Evolutionary conservation across 2,797 vertebrate species (phyloP).

Genomic region (Oryzias sinensis): DNA sequence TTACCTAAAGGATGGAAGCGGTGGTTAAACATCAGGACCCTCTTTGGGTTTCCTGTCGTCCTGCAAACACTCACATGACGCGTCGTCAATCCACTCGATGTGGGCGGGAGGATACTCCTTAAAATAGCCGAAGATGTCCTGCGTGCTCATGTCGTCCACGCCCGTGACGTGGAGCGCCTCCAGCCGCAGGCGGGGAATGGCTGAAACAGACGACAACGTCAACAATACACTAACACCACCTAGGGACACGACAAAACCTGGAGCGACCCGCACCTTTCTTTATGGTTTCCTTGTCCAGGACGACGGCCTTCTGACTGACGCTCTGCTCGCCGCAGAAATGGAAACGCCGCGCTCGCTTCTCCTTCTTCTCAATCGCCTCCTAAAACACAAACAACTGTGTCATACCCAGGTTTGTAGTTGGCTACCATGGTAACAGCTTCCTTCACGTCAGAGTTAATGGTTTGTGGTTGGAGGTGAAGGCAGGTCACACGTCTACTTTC

Average conservation of each 20-base stretch:
- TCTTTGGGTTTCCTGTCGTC: not conserved
- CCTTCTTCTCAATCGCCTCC: conserved; percentile 96
- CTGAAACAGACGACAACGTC: conserved; percentile 60
- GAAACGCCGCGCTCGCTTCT: conserved; percentile 92
- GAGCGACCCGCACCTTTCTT: conserved; percentile 83
- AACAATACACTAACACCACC: not conserved
- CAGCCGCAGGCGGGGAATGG: conserved; percentile 88
- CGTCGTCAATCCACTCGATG: conserved; percentile 97
- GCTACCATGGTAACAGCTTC: no score
- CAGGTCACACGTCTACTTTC: no score
- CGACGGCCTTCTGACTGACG: conserved; percentile 82
- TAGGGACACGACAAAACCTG: not conserved
- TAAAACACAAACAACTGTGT: conserved; percentile 44
- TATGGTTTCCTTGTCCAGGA: conserved; percentile 87
- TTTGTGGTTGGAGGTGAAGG: no score
- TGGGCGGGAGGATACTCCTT: conserved; percentile 95
- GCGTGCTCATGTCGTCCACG: conserved; percentile 97
- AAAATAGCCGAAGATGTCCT: conserved; percentile 93
- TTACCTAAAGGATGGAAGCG: conserved; percentile 80
- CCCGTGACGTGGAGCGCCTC: conserved; percentile 90
- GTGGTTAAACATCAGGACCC: not conserved
- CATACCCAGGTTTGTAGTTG: not conserved
- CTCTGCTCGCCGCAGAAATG: conserved; percentile 88
- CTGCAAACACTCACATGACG: conserved; percentile 86
- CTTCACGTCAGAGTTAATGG: no score